These are phyloP conservation scores for Geophilus truncorum DNA, from an alignment of 2,888 invertebrate species.

Conservation along the genomic window DNA sequence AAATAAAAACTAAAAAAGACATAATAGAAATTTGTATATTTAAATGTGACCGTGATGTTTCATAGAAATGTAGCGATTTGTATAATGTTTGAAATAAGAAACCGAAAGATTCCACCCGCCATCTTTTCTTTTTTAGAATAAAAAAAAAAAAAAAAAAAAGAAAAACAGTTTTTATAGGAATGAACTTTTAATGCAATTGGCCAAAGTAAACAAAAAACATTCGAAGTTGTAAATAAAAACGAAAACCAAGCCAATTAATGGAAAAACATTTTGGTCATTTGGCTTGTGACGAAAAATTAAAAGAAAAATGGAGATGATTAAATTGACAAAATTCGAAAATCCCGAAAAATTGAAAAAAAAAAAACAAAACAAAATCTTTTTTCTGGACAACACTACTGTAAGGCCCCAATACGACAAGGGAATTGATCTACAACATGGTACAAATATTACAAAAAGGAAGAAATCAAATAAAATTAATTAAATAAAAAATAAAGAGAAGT, in stretches of 20 bases:
- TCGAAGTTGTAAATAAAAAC: background rate
- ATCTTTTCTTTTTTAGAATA: constrained; percentile 40
- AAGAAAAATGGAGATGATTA: background rate
- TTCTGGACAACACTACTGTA: background rate
- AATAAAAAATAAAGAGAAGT: background rate
- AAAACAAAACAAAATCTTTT: background rate
- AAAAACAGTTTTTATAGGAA: background rate
- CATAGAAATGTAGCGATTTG: background rate
- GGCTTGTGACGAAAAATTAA: background rate
- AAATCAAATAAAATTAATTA: background rate
- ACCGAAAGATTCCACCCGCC: background rate
- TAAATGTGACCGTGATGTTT: background rate
- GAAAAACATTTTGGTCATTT: background rate
- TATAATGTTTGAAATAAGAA: background rate
- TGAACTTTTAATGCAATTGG: constrained; percentile 10
- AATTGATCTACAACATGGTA: background rate
- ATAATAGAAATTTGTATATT: background rate
- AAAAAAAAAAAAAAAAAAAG: background rate
- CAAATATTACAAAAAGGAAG: background rate
- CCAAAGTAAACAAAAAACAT: background rate
- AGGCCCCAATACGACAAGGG: background rate
- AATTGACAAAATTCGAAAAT: background rate
- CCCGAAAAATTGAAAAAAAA: background rate
- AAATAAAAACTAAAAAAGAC: too few relatives aligned
- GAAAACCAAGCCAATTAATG: background rate